These are phyloP conservation scores for Anthrax anthrax DNA, from an alignment of 2,888 invertebrate species.

Conservation along the genomic window DNA sequence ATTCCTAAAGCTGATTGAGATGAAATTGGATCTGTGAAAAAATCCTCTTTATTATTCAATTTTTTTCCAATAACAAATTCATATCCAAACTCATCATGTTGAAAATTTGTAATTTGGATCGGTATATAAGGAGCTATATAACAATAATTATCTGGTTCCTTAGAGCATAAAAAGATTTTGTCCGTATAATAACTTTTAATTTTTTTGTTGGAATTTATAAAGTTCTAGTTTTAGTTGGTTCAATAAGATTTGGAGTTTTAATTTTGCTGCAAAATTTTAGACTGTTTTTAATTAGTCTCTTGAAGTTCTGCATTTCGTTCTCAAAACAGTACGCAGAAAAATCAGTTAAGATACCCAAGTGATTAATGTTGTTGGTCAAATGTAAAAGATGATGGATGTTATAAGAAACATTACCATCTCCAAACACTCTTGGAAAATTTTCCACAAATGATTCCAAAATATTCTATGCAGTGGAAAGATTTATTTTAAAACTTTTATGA, in stretches of 20 bases:
- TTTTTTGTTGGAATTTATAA: too few species aligned
- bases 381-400: constrained; percentile 12
- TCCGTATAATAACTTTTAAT: background rate
- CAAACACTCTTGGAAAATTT: constrained; percentile 9
- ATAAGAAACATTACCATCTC: constrained; percentile 7
- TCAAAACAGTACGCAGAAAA: too few species aligned
- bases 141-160: constrained; percentile 2
- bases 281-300: constrained; percentile 4
- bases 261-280: constrained; percentile 1
- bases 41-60: background rate
- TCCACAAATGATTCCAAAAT: constrained; percentile 10
- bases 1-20: background rate
- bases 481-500: background rate
- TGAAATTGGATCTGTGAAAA: background rate
- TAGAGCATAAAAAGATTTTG: background rate
- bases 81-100: background rate
- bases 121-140: background rate
- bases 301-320: constrained; percentile 10
- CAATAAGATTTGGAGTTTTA: background rate
- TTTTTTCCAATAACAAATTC: background rate
- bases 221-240: too few species aligned
- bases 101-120: constrained; percentile 1
- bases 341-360: constrained; percentile 9
- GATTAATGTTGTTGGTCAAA: constrained; percentile 8
- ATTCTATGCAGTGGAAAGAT: constrained; percentile 3